phyloP scores from a whole-genome alignment of 2,113 vertebrate genomes.

The Otocyon megalotis region DNA sequence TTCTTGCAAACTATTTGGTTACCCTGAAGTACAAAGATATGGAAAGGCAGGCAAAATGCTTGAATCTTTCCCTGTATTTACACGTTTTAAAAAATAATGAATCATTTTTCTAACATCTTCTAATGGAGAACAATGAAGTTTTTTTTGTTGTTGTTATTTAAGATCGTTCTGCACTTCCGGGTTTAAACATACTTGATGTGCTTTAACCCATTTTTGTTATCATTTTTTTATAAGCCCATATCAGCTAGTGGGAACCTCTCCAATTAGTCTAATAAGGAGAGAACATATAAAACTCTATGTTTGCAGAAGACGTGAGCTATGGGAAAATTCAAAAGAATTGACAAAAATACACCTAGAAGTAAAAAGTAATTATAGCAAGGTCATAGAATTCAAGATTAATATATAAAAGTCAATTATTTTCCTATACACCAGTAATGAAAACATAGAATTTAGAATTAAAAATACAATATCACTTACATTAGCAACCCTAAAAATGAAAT shows the following conservation, averaged over 20 bases:
- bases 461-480: neutral
- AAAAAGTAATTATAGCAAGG: neutral
- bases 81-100: neutral
- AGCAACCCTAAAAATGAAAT: neutral
- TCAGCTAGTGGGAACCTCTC: neutral
- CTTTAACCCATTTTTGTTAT: neutral
- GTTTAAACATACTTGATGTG: neutral
- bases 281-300: neutral
- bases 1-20: conserved; percentile 10
- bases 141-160: neutral
- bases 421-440: neutral
- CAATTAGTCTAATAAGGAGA: neutral
- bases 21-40: neutral
- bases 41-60: neutral
- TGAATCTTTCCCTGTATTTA: neutral
- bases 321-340: neutral
- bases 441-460: neutral
- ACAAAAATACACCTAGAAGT: neutral
- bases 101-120: conserved; percentile 9
- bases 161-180: neutral
- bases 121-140: neutral
- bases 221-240: neutral
- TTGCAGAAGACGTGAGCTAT: neutral
- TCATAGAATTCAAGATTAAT: neutral
- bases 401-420: neutral